These are phyloP conservation scores for Regulus satrapa DNA, from an alignment of 2,113 vertebrate species.

Conservation along the genomic window DNA sequence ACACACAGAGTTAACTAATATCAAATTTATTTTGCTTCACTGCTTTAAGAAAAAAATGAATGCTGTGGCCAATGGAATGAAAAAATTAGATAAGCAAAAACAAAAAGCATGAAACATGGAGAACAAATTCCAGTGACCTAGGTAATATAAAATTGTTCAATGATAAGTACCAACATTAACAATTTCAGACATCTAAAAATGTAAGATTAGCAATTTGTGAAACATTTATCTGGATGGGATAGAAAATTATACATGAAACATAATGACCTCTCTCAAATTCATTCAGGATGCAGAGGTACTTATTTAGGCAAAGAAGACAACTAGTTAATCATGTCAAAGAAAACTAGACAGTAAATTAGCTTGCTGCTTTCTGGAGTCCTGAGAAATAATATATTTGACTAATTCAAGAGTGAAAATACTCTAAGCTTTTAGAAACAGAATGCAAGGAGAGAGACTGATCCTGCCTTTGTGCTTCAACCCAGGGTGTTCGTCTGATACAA, in stretches of 20 bases:
- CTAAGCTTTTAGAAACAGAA: constrained; percentile 2
- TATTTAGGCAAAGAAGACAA: constrained; percentile 56
- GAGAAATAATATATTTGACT: constrained; percentile 47
- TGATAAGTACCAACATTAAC: constrained; percentile 55
- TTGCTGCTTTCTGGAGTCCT: constrained; percentile 59
- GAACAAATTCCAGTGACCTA: constrained; percentile 42
- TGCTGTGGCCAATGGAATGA: not conserved
- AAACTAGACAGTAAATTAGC: constrained; percentile 69
- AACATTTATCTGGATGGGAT: constrained; percentile 56
- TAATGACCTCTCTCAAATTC: constrained; percentile 66
- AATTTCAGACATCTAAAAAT: constrained; percentile 59
- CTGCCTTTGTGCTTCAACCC: not conserved
- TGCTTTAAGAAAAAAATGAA: constrained; percentile 19
- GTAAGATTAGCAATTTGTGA: constrained; percentile 55
- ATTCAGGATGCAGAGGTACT: constrained; percentile 33
- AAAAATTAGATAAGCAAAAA: constrained; percentile 50
- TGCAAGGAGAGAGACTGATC: not conserved
- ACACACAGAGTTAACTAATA: not conserved
- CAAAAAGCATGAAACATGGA: constrained; percentile 45
- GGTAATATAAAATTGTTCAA: constrained; percentile 48
- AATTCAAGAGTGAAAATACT: constrained; percentile 55
- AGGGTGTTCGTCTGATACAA: not conserved
- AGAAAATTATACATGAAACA: constrained; percentile 46
- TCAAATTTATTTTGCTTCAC: not conserved
- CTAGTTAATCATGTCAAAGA: constrained; percentile 67